Percentiles rank a stretch among this genome's conserved stretches.
Conservation (phyloP, 1,140 invertebrate species). For the Chironomus tepperi region DNA sequence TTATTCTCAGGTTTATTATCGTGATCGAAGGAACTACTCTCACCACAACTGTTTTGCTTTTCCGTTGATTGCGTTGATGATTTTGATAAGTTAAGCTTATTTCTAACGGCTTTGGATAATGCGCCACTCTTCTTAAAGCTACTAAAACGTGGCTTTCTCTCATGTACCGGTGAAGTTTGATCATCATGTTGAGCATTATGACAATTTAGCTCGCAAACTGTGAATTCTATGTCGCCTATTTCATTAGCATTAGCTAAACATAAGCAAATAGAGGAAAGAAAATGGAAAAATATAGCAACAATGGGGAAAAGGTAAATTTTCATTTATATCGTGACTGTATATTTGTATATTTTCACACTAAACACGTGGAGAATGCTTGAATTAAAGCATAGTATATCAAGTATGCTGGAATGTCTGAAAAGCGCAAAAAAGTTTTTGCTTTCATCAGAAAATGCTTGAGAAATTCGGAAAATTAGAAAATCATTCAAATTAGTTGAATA, state of each 20-base stretch:
- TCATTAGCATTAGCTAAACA: conserved; percentile 51
- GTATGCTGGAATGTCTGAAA: no score
- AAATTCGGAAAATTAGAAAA: no score
- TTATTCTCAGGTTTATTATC: neutral
- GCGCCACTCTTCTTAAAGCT: conserved; percentile 40
- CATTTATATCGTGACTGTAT: no score
- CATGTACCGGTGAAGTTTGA: neutral
- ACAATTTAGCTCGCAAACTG: conserved; percentile 70
- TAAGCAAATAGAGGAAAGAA: neutral
- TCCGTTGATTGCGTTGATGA: conserved; percentile 27
- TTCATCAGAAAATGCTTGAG: no score
- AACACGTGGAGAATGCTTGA: no score
- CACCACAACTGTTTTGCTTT: conserved; percentile 16
- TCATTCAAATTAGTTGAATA: no score
- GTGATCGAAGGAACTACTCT: conserved; percentile 16
- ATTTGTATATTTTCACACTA: no score
- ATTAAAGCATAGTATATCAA: no score
- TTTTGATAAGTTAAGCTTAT: conserved; percentile 35
- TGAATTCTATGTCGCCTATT: conserved; percentile 76
- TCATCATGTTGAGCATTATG: conserved; percentile 39
- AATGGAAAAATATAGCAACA: neutral
- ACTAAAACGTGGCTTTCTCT: conserved; percentile 29
- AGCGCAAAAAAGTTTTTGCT: no score
- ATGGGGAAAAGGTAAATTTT: neutral
- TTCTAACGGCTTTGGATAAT: conserved; percentile 36